These are phyloP conservation scores for Psilopogon haemacephalus DNA, from an alignment of 2,113 vertebrate species.

Conservation along the genomic window DNA sequence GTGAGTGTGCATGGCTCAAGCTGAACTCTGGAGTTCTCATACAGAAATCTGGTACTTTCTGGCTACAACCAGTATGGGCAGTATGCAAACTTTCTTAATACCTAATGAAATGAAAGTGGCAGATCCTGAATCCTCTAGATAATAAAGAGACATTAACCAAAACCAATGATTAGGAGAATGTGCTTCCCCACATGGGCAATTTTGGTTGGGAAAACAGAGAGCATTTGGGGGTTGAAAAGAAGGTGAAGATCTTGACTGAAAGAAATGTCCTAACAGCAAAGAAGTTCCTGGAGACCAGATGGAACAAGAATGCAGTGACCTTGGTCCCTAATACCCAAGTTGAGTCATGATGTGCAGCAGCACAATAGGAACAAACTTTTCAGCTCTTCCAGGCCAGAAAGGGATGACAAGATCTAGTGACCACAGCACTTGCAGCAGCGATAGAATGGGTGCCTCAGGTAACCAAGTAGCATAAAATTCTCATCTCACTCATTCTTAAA, in stretches of 20 bases:
- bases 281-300: not conserved
- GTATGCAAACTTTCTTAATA: not conserved
- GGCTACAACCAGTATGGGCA: fast-evolving
- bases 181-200: not conserved
- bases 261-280: not conserved
- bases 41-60: not conserved
- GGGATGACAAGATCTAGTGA: not conserved
- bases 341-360: not conserved
- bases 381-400: not conserved
- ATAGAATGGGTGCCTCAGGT: not conserved
- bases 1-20: not conserved
- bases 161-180: not conserved
- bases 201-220: not conserved
- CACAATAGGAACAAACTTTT: not conserved
- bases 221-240: not conserved
- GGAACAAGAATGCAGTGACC: not conserved
- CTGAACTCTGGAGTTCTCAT: not conserved
- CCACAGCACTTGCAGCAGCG: not conserved
- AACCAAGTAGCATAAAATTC: not conserved
- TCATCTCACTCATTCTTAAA: not conserved
- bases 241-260: not conserved
- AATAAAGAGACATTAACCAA: not conserved
- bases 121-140: not conserved
- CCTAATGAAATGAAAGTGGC: not conserved
- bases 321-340: not conserved